Percentiles rank a stretch among this genome's conserved stretches.
Conservation (phyloP, 2,113 vertebrate species). For the Paradoxurus hermaphroditus region DNA sequence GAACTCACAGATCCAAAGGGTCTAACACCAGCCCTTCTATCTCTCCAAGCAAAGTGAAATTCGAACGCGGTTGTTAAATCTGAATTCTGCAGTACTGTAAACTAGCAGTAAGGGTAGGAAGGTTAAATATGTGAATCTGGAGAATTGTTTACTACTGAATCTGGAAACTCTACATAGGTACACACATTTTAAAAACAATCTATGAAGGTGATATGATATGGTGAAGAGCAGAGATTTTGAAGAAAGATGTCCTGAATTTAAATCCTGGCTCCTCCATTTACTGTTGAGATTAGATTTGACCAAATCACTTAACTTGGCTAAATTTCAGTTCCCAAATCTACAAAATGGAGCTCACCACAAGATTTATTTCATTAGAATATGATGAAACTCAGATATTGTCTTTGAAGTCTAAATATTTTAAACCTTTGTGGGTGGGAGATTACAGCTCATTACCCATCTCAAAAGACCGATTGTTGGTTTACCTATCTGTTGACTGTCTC, state of each 20-base stretch:
- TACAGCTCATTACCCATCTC: not conserved
- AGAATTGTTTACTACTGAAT: not conserved
- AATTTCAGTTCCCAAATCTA: not conserved
- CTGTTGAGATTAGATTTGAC: not conserved
- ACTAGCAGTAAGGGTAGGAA: not conserved
- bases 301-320: not conserved
- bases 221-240: not conserved
- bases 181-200: not conserved
- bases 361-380: not conserved
- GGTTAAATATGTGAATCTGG: not conserved
- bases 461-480: not conserved
- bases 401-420: not conserved
- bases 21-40: not conserved
- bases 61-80: not conserved
- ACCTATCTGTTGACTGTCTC: not conserved
- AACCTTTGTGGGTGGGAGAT: not conserved
- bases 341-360: not conserved
- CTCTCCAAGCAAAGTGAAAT: not conserved
- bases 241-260: not conserved
- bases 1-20: not conserved
- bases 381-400: not conserved
- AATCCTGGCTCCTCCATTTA: not conserved
- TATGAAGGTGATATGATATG: not conserved
- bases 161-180: not conserved
- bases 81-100: not conserved